Evolutionary conservation across 2,113 vertebrate genomes (phyloP).

Genomic region (Prochilodus magdalenae): DNA sequence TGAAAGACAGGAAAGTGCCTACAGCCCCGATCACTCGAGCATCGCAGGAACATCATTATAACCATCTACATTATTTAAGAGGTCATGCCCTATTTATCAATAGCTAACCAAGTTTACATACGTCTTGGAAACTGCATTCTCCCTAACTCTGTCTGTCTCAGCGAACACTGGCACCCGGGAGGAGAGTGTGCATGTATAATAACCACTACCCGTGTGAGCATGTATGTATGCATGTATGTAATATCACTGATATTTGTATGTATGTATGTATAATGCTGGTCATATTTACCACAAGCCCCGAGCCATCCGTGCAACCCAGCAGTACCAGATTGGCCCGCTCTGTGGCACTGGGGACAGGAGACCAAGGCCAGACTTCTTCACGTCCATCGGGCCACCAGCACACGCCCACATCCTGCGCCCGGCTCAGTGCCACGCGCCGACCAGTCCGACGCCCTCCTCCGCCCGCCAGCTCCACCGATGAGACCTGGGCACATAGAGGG

Average conservation of each 20-base stretch:
- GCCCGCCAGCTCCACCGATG: constrained; percentile 80
- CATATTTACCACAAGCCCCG: constrained; percentile 84
- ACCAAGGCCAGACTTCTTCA: constrained; percentile 88
- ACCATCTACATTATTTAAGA: constrained; percentile 55
- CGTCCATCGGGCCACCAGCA: constrained; percentile 88
- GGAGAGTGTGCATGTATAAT: not conserved
- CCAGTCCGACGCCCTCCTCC: constrained; percentile 72
- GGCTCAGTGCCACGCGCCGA: constrained; percentile 81
- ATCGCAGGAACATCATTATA: constrained; percentile 46
- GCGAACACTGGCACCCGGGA: constrained; percentile 8
- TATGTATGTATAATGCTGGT: not conserved
- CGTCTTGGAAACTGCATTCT: not conserved
- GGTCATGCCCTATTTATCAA: constrained; percentile 51
- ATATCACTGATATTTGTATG: not conserved
- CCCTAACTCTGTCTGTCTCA: not conserved
- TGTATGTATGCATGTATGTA: not conserved
- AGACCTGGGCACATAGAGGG: constrained; percentile 75
- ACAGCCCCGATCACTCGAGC: constrained; percentile 39
- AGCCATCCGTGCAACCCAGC: constrained; percentile 78
- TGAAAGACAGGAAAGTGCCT: constrained; percentile 6
- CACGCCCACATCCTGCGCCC: constrained; percentile 81
- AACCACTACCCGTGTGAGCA: too few relatives aligned
- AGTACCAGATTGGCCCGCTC: constrained; percentile 88
- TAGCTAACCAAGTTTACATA: constrained; percentile 35
- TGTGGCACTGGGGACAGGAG: constrained; percentile 78